Conservation (phyloP, 2,888 invertebrate species). For the Timandra comae region DNA sequence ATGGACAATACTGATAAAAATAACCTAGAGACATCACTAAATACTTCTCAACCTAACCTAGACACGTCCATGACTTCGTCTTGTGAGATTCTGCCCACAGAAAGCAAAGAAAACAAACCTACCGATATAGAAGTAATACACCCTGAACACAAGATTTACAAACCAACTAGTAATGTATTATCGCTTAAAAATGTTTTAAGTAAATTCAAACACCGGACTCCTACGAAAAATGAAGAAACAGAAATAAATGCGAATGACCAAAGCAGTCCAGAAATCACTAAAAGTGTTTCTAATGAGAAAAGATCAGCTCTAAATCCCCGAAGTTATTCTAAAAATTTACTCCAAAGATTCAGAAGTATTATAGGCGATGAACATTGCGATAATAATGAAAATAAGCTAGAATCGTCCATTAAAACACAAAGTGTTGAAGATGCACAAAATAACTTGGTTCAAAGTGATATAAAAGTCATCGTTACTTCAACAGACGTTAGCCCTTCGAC, state of each 20-base stretch:
- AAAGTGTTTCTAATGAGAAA: constrained; percentile 59
- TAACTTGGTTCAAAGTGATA: constrained; percentile 42
- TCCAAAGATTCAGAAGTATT: constrained; percentile 69
- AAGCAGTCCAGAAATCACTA: constrained; percentile 48
- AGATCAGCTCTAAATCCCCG: constrained; percentile 60
- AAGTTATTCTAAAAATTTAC: constrained; percentile 64
- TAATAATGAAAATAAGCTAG: constrained; percentile 48
- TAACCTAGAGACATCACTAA: constrained; percentile 50
- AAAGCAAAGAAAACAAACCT: constrained; percentile 61
- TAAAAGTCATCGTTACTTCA: constrained; percentile 60
- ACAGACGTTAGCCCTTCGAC: constrained; percentile 49
- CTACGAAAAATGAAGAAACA: constrained; percentile 53
- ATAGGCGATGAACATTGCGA: constrained; percentile 68
- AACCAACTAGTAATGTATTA: constrained; percentile 75
- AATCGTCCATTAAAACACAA: constrained; percentile 26
- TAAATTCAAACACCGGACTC: constrained; percentile 66
- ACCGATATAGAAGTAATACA: constrained; percentile 76
- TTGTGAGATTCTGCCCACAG: constrained; percentile 68
- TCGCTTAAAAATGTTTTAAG: constrained; percentile 77
- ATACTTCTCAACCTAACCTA: constrained; percentile 61
- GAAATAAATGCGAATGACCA: constrained; percentile 66
- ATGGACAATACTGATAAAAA: constrained; percentile 46
- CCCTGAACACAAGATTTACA: constrained; percentile 88
- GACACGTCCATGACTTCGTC: constrained; percentile 74
- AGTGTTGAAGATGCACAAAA: constrained; percentile 32